phyloP scores from a whole-genome alignment of 2,113 vertebrate genomes.

The Cebus imitator region DNA sequence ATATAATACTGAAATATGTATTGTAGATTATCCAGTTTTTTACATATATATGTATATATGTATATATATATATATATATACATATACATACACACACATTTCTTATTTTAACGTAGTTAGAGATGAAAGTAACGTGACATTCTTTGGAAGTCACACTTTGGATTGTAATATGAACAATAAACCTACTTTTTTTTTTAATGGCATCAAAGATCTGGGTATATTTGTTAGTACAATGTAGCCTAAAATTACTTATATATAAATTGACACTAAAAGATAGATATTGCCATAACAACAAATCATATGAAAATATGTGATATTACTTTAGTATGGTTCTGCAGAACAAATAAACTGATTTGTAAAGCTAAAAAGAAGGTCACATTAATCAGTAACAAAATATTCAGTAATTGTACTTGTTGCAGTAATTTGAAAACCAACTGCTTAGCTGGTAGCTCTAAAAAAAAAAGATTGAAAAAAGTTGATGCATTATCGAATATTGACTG shows the following conservation, averaged over 20 bases:
- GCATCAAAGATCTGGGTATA: background rate
- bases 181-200: background rate
- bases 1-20: background rate
- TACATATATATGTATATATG: no score
- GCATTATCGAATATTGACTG: background rate
- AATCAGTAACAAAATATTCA: constrained; percentile 13
- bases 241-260: background rate
- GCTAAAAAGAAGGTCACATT: background rate
- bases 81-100: background rate
- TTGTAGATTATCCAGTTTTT: background rate
- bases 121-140: background rate
- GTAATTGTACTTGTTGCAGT: background rate
- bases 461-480: background rate
- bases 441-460: background rate
- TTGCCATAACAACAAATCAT: background rate
- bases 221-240: background rate
- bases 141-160: background rate
- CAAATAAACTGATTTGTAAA: background rate
- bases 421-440: background rate
- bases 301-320: background rate
- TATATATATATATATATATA: no score
- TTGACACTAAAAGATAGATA: background rate
- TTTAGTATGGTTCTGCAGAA: background rate
- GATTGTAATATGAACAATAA: background rate
- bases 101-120: background rate